Evolutionary conservation across 2,797 vertebrate species (phyloP), one percentile per base, ranked within the genome.

Genomic region (Schizothorax lantsangensis): DNA sequence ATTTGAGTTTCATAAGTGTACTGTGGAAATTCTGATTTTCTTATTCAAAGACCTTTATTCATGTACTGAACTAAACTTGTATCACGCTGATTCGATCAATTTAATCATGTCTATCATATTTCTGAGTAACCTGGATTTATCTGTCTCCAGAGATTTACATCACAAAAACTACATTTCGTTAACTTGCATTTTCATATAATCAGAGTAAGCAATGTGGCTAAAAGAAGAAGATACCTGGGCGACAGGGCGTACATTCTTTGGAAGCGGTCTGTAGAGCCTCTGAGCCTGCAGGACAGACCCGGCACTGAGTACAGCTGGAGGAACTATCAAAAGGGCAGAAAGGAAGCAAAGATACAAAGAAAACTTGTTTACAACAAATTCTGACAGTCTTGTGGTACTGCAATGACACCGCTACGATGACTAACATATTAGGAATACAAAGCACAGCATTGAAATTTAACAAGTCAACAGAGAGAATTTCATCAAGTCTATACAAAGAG

Each of bases 261-360:
- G 96, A 91, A 0, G 94, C 96, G 2, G 87, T 78, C 79, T 75
- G 88, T 0, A 96, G 90, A 84, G 97, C 91, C 87, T 98, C 97
- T 12, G 89, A 93, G 6, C 97, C 97, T 1, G 74, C 91, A 0
- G 95, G 96, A 84, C 97, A 98, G 2, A 86, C 69, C 83, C 88
- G 92, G 30, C 97, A 98, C 45, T 17, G 82, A 0, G 81, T 40
- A 92, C 97, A 98, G 66, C 93, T 90, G 77, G 89, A 94, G 33
- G 95, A 93, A 91, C 97, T 98, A 91, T 57, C 59, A 38, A 12
- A 87, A 47, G 71, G 11, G 21, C 21, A 36, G n/a, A 79, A 82
- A 21, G 54, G 10, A 43, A 30, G 33, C 7, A 57, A 30, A 30
- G 30, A 30, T 30, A 14, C 12, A 17, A 64, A 62, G 10, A 62